Conservation (phyloP, 2,888 invertebrate species). For the Automeris io region DNA sequence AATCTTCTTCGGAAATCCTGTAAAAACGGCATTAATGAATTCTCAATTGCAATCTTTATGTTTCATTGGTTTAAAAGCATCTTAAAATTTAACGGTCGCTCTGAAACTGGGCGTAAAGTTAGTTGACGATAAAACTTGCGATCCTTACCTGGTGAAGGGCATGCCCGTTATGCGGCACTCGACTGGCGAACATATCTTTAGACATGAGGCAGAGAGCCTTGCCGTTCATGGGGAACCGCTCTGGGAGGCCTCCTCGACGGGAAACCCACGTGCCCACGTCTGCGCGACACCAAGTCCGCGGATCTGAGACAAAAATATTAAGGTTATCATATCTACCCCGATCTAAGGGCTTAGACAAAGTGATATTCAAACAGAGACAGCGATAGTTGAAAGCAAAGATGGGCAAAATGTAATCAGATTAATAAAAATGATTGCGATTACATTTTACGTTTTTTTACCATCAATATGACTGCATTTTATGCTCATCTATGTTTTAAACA, state of each 20-base stretch:
- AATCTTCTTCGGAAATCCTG: conserved; percentile 78
- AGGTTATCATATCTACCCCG: too few relatives aligned
- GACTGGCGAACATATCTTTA: conserved; percentile 83
- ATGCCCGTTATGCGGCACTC: conserved; percentile 83
- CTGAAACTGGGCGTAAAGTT: too few relatives aligned
- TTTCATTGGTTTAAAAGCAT: neutral
- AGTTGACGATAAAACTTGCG: neutral
- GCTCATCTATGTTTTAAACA: too few relatives aligned
- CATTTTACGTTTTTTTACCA: too few relatives aligned
- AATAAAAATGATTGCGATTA: too few relatives aligned
- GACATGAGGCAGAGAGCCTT: conserved; percentile 88
- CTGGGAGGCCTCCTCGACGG: conserved; percentile 73
- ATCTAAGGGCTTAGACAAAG: neutral
- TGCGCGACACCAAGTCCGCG: conserved; percentile 82
- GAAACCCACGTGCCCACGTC: conserved; percentile 85
- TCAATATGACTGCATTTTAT: too few relatives aligned
- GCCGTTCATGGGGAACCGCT: conserved; percentile 87
- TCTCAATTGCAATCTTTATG: neutral
- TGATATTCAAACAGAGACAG: too few relatives aligned
- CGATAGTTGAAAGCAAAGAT: too few relatives aligned
- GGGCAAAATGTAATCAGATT: too few relatives aligned
- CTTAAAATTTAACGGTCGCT: neutral
- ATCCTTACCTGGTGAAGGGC: conserved; percentile 79
- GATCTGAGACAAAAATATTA: conserved; percentile 80
- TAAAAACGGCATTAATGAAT: conserved; percentile 16